These are phyloP conservation scores for Ascidia mentula DNA, from an alignment of 23 tunicate species.

Conservation along the genomic window DNA sequence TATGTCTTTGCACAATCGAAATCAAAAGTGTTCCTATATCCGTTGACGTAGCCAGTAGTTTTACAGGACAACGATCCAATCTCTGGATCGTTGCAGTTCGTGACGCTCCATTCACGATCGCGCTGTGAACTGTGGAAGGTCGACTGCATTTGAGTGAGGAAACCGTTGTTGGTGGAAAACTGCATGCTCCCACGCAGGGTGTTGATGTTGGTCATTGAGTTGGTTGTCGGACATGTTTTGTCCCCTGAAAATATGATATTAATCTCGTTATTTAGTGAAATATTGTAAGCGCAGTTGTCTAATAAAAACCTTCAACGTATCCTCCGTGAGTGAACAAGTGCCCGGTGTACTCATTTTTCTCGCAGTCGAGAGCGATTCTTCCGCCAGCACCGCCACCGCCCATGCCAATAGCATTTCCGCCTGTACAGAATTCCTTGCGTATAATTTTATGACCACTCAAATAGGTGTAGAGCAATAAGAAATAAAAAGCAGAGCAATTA, in stretches of 20 bases:
- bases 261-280: neutral
- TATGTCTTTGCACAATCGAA: slow-evolving; percentile 14
- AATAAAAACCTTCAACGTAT: neutral
- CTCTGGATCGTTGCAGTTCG: neutral
- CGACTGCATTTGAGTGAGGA: slow-evolving; percentile 3
- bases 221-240: neutral
- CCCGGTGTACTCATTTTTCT: slow-evolving; percentile 1
- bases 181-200: slow-evolving; percentile 3
- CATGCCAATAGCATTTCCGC: slow-evolving; percentile 10
- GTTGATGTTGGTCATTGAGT: neutral
- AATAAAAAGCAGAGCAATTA: too few relatives aligned
- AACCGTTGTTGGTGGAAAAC: slow-evolving; percentile 8
- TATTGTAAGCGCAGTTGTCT: neutral
- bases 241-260: neutral
- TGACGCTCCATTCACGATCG: slow-evolving; percentile 25
- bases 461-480: too few relatives aligned
- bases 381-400: slow-evolving; percentile 42
- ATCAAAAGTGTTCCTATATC: neutral
- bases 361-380: slow-evolving; percentile 22
- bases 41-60: slow-evolving; percentile 14
- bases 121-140: neutral
- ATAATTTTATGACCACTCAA: too few relatives aligned
- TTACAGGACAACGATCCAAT: slow-evolving; percentile 3
- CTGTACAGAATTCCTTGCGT: too few relatives aligned
- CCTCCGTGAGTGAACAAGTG: slow-evolving; percentile 22